Evolutionary conservation across 1,140 invertebrate genomes (phyloP).

Genomic region (Bombus ignitus): DNA sequence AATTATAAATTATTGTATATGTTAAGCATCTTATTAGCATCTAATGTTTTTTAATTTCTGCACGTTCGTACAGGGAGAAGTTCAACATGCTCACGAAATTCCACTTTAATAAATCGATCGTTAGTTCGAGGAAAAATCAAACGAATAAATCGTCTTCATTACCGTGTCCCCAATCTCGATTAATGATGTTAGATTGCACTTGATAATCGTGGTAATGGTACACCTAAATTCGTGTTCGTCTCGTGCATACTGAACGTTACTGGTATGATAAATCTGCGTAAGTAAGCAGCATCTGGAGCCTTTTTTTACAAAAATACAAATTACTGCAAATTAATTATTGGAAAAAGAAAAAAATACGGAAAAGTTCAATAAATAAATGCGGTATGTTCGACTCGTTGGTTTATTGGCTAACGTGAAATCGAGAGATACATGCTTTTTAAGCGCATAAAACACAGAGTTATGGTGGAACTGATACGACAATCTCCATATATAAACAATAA

Average conservation of each 20-base stretch:
- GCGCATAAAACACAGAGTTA: background rate
- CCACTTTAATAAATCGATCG: background rate
- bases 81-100: background rate
- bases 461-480: too few relatives aligned
- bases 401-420: background rate
- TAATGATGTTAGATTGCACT: conserved; percentile 18
- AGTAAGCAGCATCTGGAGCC: background rate
- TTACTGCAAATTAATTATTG: background rate
- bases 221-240: background rate
- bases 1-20: too few relatives aligned
- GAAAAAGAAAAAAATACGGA: too few relatives aligned
- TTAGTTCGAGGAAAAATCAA: background rate
- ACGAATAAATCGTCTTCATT: conserved; percentile 24
- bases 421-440: background rate
- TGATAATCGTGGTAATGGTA: conserved; percentile 8
- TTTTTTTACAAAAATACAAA: background rate
- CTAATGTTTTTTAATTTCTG: too few relatives aligned
- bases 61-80: background rate
- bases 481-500: too few relatives aligned
- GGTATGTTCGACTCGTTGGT: background rate
- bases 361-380: too few relatives aligned
- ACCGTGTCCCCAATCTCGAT: conserved; percentile 16
- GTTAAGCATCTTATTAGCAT: too few relatives aligned
- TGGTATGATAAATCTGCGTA: background rate
- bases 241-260: background rate